Evolutionary conservation across 2,797 vertebrate species (phyloP).

Genomic region (Neosilurus hyrtlii): DNA sequence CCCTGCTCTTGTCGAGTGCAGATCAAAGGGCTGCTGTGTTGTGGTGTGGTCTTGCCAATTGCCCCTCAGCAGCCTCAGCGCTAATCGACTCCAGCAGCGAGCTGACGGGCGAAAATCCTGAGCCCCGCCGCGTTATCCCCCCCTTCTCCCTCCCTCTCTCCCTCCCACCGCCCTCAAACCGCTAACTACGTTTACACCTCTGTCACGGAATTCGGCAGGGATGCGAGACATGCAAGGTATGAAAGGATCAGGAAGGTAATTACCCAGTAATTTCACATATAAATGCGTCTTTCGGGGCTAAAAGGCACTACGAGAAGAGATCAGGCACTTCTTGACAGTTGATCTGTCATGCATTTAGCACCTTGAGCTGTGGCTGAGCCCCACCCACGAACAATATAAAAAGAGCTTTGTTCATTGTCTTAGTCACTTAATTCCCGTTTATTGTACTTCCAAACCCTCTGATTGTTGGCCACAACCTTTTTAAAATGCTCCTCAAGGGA

Average conservation of each 20-base stretch:
- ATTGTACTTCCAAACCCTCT: not conserved
- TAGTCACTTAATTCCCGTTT: slow-evolving; percentile 20
- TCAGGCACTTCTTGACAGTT: slow-evolving; percentile 60
- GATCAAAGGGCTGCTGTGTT: slow-evolving; percentile 71
- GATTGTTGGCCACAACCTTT: not conserved
- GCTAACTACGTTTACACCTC: slow-evolving; percentile 65
- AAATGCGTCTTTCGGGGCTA: slow-evolving; percentile 63
- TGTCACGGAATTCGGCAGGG: slow-evolving; percentile 68
- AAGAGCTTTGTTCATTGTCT: slow-evolving; percentile 57
- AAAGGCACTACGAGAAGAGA: slow-evolving; percentile 61
- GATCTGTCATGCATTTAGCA: slow-evolving; percentile 55
- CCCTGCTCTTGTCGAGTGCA: slow-evolving; percentile 63
- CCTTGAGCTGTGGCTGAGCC: slow-evolving; percentile 52
- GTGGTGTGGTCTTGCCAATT: slow-evolving; percentile 71
- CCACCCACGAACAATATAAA: slow-evolving; percentile 45
- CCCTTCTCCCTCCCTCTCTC: too few species aligned
- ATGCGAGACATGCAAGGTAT: slow-evolving; percentile 68
- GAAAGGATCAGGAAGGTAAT: slow-evolving; percentile 66
- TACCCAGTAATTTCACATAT: slow-evolving; percentile 72
- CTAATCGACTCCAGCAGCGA: slow-evolving; percentile 47
- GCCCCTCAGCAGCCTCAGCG: slow-evolving; percentile 63
- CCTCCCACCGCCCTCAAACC: slow-evolving; percentile 49
- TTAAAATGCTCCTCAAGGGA: not conserved
- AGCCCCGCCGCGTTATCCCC: slow-evolving; percentile 26
- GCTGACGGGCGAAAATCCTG: slow-evolving; percentile 52